Percentiles rank a stretch among this genome's conserved stretches.
phyloP scores from a whole-genome alignment of 2,888 invertebrate genomes.

The Plebejus melissa region DNA sequence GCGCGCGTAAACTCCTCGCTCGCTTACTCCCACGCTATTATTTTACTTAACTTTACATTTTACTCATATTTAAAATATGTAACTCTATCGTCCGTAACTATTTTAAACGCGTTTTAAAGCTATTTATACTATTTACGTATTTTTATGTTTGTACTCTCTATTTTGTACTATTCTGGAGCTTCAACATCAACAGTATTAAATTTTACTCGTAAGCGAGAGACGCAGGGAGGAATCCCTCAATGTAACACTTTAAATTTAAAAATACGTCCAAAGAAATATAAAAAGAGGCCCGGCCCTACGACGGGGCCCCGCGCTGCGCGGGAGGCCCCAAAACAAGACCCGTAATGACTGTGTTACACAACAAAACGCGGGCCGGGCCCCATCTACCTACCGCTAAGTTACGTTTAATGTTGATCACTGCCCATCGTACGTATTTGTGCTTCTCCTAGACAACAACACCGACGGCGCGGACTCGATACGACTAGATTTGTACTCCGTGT shows the following conservation, averaged over 20 bases:
- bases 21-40: not conserved
- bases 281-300: slow-evolving; percentile 54
- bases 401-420: slow-evolving; percentile 79
- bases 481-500: slow-evolving; percentile 67
- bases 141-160: not conserved
- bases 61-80: not conserved
- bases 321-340: slow-evolving; percentile 65
- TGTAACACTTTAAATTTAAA: slow-evolving; percentile 65
- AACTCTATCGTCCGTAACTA: not conserved
- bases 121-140: slow-evolving; percentile 13
- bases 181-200: not conserved
- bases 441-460: slow-evolving; percentile 72
- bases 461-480: slow-evolving; percentile 49
- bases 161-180: not conserved
- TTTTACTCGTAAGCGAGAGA: slow-evolving; percentile 29
- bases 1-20: not conserved
- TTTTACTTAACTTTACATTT: not conserved
- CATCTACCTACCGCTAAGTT: slow-evolving; percentile 75
- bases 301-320: slow-evolving; percentile 57
- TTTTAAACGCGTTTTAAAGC: slow-evolving; percentile 1
- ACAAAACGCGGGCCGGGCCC: slow-evolving; percentile 66
- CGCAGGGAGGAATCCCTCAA: slow-evolving; percentile 46
- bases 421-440: slow-evolving; percentile 79
- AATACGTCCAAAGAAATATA: slow-evolving; percentile 69
- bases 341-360: slow-evolving; percentile 68